These are phyloP conservation scores for Erpobdella octoculata DNA, from an alignment of 2,888 invertebrate genomes.

Conservation along the genomic window DNA sequence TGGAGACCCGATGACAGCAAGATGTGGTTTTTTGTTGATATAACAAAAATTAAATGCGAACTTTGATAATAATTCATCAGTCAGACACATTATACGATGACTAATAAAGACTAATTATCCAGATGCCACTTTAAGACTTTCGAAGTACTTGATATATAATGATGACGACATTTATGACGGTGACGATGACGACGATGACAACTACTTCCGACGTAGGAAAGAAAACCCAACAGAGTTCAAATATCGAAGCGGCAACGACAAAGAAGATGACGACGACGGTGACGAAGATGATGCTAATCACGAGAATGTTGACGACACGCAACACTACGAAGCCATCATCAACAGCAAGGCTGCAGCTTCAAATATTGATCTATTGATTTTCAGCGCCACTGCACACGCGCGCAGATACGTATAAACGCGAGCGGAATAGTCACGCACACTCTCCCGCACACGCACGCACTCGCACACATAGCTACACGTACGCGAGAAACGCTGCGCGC, in stretches of 20 bases:
- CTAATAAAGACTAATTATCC: too few relatives aligned
- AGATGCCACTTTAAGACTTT: too few relatives aligned
- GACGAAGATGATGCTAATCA: constrained; percentile 25
- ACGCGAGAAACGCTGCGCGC: too few relatives aligned
- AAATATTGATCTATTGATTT: constrained; percentile 13
- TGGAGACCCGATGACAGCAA: not conserved
- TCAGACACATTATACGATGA: too few relatives aligned
- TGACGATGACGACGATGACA: too few relatives aligned
- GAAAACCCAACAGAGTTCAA: not conserved
- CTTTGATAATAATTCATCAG: too few relatives aligned
- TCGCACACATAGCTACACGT: not conserved
- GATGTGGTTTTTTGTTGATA: too few relatives aligned
- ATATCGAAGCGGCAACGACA: not conserved
- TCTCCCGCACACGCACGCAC: not conserved
- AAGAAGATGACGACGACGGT: constrained; percentile 15
- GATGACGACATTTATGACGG: too few relatives aligned
- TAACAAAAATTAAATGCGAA: too few relatives aligned
- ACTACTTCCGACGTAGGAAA: not conserved
- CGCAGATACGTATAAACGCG: not conserved
- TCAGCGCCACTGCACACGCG: constrained; percentile 1
- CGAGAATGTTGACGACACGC: not conserved
- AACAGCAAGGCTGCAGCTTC: not conserved
- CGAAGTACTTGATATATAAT: too few relatives aligned
- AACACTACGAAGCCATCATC: not conserved
- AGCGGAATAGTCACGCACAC: not conserved